Evolutionary conservation across 2,888 invertebrate genomes (phyloP).

Genomic region (Cryptocephalus moraei): DNA sequence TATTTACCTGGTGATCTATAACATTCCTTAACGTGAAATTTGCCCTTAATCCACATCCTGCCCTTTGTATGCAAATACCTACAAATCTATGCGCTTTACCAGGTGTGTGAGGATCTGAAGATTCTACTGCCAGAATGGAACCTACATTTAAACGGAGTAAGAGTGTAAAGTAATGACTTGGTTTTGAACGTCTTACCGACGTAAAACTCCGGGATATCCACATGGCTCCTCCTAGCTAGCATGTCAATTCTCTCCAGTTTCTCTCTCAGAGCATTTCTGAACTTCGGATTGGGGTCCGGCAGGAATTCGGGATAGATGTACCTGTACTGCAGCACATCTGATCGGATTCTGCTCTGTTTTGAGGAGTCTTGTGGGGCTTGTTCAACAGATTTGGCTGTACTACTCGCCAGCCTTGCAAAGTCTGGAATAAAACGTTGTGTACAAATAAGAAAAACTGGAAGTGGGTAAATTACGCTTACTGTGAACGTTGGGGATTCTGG

Average conservation of each 20-base stretch:
- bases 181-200: slow-evolving; percentile 61
- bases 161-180: too few relatives aligned
- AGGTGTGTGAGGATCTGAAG: slow-evolving; percentile 75
- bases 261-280: slow-evolving; percentile 73
- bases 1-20: slow-evolving; percentile 64
- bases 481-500: too few relatives aligned
- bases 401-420: too few relatives aligned
- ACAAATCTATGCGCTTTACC: slow-evolving; percentile 79
- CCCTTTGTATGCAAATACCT: slow-evolving; percentile 87
- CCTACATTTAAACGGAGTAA: slow-evolving; percentile 41
- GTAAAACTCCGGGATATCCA: slow-evolving; percentile 96
- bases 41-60: slow-evolving; percentile 72
- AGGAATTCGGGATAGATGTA: slow-evolving; percentile 85
- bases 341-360: too few relatives aligned
- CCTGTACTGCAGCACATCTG: slow-evolving; percentile 45
- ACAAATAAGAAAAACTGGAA: too few relatives aligned
- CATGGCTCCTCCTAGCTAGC: slow-evolving; percentile 67
- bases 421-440: too few relatives aligned
- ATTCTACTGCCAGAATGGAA: slow-evolving; percentile 78
- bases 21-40: slow-evolving; percentile 85
- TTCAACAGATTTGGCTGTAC: too few relatives aligned
- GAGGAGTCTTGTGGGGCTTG: too few relatives aligned
- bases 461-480: too few relatives aligned
- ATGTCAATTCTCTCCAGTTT: slow-evolving; percentile 88
- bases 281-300: slow-evolving; percentile 70